Conservation (phyloP, 2,888 invertebrate species). For the Orthonevra nobilis region DNA sequence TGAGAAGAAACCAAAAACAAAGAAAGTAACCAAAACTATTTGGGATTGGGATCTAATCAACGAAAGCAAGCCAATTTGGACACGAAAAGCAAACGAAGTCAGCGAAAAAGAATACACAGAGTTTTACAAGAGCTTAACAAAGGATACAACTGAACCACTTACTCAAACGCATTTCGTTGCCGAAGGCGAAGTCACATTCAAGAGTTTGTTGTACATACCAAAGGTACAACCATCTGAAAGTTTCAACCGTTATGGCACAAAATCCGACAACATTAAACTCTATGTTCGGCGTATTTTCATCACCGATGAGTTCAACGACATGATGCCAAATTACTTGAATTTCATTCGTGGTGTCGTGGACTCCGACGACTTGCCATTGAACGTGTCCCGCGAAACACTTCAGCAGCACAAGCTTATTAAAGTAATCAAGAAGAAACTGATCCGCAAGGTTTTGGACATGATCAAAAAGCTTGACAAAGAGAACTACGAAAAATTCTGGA, state of each 20-base stretch:
- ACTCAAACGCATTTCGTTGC: slow-evolving; percentile 95
- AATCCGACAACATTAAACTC: slow-evolving; percentile 96
- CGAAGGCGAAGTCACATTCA: slow-evolving; percentile 99
- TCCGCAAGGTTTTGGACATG: slow-evolving; percentile 98
- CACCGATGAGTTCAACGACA: slow-evolving; percentile 99
- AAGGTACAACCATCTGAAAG: slow-evolving; percentile 94
- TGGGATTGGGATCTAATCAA: slow-evolving; percentile 99
- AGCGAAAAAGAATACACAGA: slow-evolving; percentile 93
- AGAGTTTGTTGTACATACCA: slow-evolving; percentile 96
- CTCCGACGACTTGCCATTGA: slow-evolving; percentile 98
- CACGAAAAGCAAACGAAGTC: slow-evolving; percentile 92
- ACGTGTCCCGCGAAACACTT: slow-evolving; percentile 98
- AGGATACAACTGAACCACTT: slow-evolving; percentile 91
- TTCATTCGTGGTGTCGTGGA: slow-evolving; percentile 99
- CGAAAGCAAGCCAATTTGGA: slow-evolving; percentile 99
- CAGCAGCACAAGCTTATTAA: slow-evolving; percentile 99
- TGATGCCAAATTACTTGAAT: slow-evolving; percentile 98
- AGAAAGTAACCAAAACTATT: slow-evolving; percentile 94
- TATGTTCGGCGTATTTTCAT: slow-evolving; percentile 99
- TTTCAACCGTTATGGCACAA: slow-evolving; percentile 97
- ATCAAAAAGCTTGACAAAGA: slow-evolving; percentile 96
- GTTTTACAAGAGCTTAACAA: slow-evolving; percentile 97
- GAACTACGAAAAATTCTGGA: slow-evolving; percentile 97
- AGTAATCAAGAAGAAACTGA: slow-evolving; percentile 99
- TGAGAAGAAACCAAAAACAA: slow-evolving; percentile 89